Base-by-base conservation (phyloP, 1,140 invertebrate genomes). In the Philaenus spumarius region DNA sequence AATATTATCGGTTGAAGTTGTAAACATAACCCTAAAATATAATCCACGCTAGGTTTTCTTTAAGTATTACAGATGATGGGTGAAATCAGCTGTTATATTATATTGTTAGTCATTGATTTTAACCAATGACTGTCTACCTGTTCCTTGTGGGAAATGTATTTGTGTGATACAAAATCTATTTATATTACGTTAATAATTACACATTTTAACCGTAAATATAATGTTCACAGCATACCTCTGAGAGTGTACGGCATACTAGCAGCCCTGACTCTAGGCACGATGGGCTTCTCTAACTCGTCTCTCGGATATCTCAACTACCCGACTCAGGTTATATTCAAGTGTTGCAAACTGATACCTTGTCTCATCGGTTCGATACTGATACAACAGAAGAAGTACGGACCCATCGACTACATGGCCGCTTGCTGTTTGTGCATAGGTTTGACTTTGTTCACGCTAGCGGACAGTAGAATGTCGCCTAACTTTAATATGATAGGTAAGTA, bases 271-370 rank as follows among this genome's bases (percentile, higher is more conserved):
- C 78, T 97, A 5, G 91, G 90, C 0, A 97, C 95, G 11, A 98
- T 98, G 92, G 93, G 93, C 1, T 82, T 97, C 64, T 97, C 94
- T 2, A 97, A 98, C 75, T 84, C 93, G 11, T 94, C 93, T 5
- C 75, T 97, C n/a, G 93, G 89, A 40, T 96, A 96, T 73, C 75
- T 98, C 0, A 98, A 97, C 73, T 98, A 97, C 75, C 94, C 95
- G 17, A 95, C 91, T 1, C 81, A 83, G 73, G 83, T 95, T n/a
- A 93, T 95, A 64, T 95, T 95, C 69, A 95, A 95, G 74, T 96
- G 93, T 70, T 98, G 95, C 69, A 98, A 98, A 75, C 78, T 98
- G 0, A 94, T 97, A 66, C 95, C 95, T 2, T 94, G 97, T 0
- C 80, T 97, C 64, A 83, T 95, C 60, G 94, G 94, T 43, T 90